Conservation (phyloP, 1,140 invertebrate species). For the Cydia amplana region DNA sequence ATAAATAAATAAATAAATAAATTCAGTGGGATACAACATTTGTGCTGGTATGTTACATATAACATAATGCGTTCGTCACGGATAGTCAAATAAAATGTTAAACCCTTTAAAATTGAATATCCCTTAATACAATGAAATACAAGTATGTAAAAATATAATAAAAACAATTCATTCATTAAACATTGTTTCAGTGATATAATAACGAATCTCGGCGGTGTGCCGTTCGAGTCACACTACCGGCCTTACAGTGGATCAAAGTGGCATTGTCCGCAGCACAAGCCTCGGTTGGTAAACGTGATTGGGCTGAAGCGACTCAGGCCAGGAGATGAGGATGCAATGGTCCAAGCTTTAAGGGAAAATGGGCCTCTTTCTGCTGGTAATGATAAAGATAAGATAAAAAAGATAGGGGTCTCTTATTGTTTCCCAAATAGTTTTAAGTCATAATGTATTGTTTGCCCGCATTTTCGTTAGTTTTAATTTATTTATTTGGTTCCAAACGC, state of each 20-base stretch:
- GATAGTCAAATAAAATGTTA: too few relatives aligned
- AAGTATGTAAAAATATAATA: background rate
- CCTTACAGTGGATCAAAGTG: background rate
- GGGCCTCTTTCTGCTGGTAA: background rate
- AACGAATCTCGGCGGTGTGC: background rate
- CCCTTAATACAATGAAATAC: background rate
- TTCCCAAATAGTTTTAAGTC: too few relatives aligned
- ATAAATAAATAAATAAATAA: too few relatives aligned
- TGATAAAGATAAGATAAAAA: background rate
- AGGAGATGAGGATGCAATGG: background rate
- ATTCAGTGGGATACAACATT: too few relatives aligned
- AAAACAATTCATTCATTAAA: background rate
- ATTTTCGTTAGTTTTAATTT: too few relatives aligned
- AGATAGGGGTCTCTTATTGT: too few relatives aligned
- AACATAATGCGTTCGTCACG: too few relatives aligned
- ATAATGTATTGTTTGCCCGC: too few relatives aligned
- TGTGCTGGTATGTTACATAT: too few relatives aligned
- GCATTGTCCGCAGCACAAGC: background rate
- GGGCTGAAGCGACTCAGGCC: background rate
- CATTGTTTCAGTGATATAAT: background rate
- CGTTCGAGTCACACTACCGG: background rate
- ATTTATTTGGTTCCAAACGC: too few relatives aligned
- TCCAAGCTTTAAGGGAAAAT: background rate
- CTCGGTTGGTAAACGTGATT: background rate
- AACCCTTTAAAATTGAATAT: too few relatives aligned